Percentiles rank a stretch among this genome's conserved stretches.
Conservation (phyloP, 2,797 vertebrate species). For the Alfaro cultratus region DNA sequence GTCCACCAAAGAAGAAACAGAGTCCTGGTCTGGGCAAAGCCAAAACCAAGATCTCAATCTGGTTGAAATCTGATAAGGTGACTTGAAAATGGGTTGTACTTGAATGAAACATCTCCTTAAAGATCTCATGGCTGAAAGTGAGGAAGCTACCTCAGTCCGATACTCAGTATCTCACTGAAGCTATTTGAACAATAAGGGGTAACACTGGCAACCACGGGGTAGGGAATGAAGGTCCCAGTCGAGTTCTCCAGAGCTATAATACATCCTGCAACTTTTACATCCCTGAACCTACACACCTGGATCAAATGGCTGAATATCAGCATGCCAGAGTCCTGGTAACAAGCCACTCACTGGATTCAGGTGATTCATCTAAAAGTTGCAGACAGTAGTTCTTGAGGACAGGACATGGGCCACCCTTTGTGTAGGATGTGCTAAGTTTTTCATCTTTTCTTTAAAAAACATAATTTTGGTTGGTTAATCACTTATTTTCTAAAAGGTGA, state of each 20-base stretch:
- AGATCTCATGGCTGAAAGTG: neutral
- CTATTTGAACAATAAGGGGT: neutral
- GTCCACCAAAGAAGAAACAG: too few species aligned
- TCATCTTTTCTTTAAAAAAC: neutral
- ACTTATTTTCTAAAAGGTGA: neutral
- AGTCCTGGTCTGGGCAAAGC: too few species aligned
- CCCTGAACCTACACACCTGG: neutral
- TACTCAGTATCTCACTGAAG: neutral
- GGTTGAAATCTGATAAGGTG: neutral
- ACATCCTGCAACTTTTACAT: neutral
- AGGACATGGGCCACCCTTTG: too few species aligned
- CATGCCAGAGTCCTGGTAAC: neutral
- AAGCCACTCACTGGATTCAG: neutral
- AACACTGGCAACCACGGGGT: neutral
- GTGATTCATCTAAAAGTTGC: neutral
- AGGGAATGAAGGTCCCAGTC: neutral
- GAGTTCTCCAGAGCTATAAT: neutral
- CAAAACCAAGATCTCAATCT: neutral
- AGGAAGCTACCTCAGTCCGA: neutral
- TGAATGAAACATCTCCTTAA: neutral
- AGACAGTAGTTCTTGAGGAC: neutral
- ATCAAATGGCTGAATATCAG: neutral
- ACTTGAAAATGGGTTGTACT: too few species aligned
- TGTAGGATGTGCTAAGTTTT: neutral
- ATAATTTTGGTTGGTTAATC: neutral